Evolutionary conservation across 2,797 vertebrate genomes (phyloP).

Genomic region (Typhlichthys eigenmanni): DNA sequence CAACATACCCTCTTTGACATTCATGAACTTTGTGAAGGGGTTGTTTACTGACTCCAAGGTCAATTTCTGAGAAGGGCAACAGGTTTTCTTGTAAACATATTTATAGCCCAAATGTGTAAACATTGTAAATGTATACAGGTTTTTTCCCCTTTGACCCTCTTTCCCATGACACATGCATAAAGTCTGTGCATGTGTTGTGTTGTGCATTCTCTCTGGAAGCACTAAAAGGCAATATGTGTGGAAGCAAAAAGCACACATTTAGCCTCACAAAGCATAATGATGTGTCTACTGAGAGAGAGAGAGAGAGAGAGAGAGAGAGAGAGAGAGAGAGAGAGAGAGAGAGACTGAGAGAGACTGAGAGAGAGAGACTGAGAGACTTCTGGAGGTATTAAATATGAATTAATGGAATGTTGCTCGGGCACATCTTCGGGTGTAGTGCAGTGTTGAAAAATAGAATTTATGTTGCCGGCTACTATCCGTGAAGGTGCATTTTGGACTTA

Average conservation of each 20-base stretch:
- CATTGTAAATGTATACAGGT: slow-evolving; percentile 66
- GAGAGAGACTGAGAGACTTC: slow-evolving; percentile 19
- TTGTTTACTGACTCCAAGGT: slow-evolving; percentile 79
- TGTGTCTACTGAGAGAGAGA: slow-evolving; percentile 36
- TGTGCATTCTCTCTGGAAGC: slow-evolving; percentile 49
- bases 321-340: slow-evolving; percentile 11
- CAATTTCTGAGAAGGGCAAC: slow-evolving; percentile 70
- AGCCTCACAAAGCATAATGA: slow-evolving; percentile 54
- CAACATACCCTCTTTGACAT: slow-evolving; percentile 55
- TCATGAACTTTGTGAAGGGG: slow-evolving; percentile 72
- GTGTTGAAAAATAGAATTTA: slow-evolving; percentile 79
- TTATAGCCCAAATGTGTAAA: slow-evolving; percentile 75
- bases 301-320: neutral
- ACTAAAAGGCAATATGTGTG: slow-evolving; percentile 33
- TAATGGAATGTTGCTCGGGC: slow-evolving; percentile 75
- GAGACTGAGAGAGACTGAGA: neutral
- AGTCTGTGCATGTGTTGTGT: slow-evolving; percentile 24
- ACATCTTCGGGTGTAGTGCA: slow-evolving; percentile 70
- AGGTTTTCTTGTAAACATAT: slow-evolving; percentile 75
- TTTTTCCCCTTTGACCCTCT: slow-evolving; percentile 31
- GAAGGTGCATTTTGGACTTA: slow-evolving; percentile 91
- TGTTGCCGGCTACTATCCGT: slow-evolving; percentile 77
- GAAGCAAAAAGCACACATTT: slow-evolving; percentile 30
- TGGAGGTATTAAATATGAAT: slow-evolving; percentile 78
- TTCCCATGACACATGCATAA: slow-evolving; percentile 37